Percentiles rank a stretch among this genome's conserved stretches.
Evolutionary conservation across 2,113 vertebrate genomes (phyloP).

Genomic region (Rissa tridactyla): DNA sequence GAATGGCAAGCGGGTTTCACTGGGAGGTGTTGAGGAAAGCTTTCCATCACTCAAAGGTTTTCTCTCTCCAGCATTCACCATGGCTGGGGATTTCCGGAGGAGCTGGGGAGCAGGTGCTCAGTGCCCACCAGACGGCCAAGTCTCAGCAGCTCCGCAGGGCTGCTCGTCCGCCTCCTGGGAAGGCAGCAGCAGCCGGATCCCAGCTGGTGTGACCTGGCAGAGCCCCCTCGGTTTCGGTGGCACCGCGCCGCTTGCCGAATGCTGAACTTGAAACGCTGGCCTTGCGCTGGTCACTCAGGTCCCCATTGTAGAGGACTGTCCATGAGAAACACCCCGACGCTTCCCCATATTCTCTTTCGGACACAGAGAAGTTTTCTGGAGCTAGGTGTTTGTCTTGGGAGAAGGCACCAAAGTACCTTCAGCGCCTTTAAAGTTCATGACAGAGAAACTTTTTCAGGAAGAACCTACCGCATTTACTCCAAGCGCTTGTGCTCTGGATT

Average conservation of each 20-base stretch:
- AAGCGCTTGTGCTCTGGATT: neutral
- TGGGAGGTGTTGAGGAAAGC: neutral
- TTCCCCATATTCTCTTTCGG: neutral
- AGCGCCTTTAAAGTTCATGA: too few relatives aligned
- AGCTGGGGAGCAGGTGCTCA: neutral
- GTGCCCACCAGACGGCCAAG: neutral
- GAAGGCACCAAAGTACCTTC: neutral
- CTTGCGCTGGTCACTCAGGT: neutral
- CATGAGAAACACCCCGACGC: accelerated
- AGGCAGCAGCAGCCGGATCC: neutral
- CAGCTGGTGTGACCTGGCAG: neutral
- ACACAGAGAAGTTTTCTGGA: neutral
- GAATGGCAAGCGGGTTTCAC: neutral
- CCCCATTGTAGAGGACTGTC: neutral
- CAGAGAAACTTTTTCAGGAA: neutral
- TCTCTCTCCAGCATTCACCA: neutral
- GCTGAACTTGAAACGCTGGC: neutral
- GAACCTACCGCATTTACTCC: neutral
- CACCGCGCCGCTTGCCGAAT: accelerated
- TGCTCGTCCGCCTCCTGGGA: neutral
- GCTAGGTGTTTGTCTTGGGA: neutral
- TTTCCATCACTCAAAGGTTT: neutral
- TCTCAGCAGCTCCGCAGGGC: neutral
- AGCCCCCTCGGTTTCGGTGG: neutral
- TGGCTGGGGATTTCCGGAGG: neutral